Conservation (phyloP, 2,113 vertebrate genomes). For the Epinephelus fuscoguttatus region DNA sequence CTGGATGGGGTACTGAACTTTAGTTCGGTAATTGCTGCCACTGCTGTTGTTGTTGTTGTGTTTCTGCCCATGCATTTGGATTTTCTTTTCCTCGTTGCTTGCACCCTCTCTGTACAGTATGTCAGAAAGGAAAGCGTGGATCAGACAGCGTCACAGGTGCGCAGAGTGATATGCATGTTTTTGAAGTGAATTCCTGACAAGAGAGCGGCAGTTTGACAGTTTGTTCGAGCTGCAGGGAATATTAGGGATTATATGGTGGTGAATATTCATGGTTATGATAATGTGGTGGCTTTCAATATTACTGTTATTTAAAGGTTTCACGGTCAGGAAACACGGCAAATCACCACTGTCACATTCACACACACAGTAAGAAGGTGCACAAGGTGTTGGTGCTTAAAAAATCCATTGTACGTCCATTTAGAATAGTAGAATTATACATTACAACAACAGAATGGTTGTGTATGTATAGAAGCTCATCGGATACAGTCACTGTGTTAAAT, state of each 20-base stretch:
- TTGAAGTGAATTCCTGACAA: slow-evolving; percentile 18
- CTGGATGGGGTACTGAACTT: slow-evolving; percentile 45
- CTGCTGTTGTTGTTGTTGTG: slow-evolving; percentile 5
- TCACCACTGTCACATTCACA: background rate
- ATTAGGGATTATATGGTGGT: background rate
- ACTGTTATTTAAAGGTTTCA: slow-evolving; percentile 14
- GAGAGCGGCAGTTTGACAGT: slow-evolving; percentile 2
- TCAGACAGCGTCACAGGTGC: slow-evolving; percentile 31
- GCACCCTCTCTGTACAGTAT: background rate
- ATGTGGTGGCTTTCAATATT: slow-evolving; percentile 19
- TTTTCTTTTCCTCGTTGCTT: background rate
- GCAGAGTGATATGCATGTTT: slow-evolving; percentile 18
- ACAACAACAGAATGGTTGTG: background rate
- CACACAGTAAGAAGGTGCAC: background rate
- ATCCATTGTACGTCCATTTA: background rate
- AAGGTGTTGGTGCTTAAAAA: no score
- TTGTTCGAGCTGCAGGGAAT: background rate
- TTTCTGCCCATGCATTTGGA: background rate
- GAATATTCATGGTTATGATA: slow-evolving; percentile 41
- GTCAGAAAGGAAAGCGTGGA: background rate
- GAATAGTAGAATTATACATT: background rate
- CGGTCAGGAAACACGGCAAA: background rate
- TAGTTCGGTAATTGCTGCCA: slow-evolving; percentile 46
- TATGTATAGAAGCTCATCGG: background rate
- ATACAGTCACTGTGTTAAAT: slow-evolving; percentile 17